Base-by-base conservation (phyloP, 2,888 invertebrate genomes). In the Unio pictorum region DNA sequence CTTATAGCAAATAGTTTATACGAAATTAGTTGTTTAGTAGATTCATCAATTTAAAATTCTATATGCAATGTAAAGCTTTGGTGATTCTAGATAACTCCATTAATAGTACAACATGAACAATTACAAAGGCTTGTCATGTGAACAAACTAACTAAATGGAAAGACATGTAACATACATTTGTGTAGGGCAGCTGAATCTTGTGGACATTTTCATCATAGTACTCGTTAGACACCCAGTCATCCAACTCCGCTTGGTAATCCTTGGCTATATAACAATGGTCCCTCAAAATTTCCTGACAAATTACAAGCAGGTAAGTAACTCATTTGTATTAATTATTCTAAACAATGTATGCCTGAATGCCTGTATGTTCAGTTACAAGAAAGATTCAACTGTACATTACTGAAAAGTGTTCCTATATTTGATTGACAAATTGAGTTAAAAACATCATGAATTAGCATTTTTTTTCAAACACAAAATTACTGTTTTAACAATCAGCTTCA, bases 131-230 rank as follows among this genome's bases (percentile, higher is more conserved):
- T 45, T 11, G 45, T 45, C 45, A 28, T 63, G 54, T 26, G 54
- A 45, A 63, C 18, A 34, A 45, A 5, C 5, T n/a, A 8, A 45
- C 23, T 20, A 20, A 54, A 34, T n/a, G 8, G 34, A 15, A 63
- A 23, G 4, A 30, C 26, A 28, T 56, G 8, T 26, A 23, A 71
- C 83, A 81, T 70, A 89, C 89, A 68, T 87, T 88, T 34, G 93
- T 93, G 88, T 94, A 96, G 0, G 97, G 97, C 75, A 98, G 90
- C 87, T 98, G 97, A 72, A 97, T 93, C 89, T 94, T 94, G 84
- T 94, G 93, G 0, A 96, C 95, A 91, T 96, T 93, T 8, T 92
- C 91, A 79, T 96, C 95, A 72, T 88, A 90, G 89, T 94, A 95
- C 71, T 95, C 95, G 3, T 93, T 91, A 81, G 94, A 94, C 0